Percentiles rank a stretch among this genome's conserved stretches.
These are phyloP conservation scores for Bellardia pandia DNA, from an alignment of 2,888 invertebrate species.

Conservation along the genomic window DNA sequence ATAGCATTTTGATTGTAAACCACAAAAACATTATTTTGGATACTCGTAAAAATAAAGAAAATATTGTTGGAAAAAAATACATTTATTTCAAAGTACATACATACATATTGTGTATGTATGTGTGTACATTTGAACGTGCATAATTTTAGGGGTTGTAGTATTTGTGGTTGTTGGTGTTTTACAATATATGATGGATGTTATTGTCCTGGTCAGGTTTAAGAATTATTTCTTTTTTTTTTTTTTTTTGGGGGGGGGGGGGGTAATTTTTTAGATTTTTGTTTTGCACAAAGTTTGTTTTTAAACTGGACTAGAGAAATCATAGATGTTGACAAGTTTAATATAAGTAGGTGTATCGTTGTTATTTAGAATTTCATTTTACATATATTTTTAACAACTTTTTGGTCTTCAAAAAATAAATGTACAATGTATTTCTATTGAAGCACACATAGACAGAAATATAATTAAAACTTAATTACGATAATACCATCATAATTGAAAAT, in stretches of 20 bases:
- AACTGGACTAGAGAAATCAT: background rate
- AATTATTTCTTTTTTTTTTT: background rate
- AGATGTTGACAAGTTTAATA: background rate
- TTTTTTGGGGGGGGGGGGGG: background rate
- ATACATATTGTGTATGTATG: no score
- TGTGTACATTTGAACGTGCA: background rate
- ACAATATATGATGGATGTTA: constrained; percentile 10
- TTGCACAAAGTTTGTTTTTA: background rate
- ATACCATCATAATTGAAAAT: no score
- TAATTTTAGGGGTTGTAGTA: constrained; percentile 51
- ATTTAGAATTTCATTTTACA: no score
- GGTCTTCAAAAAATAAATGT: no score
- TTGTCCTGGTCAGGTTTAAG: constrained; percentile 58
- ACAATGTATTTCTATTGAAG: no score
- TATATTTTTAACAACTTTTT: no score
- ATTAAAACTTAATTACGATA: no score
- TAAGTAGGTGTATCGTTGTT: no score
- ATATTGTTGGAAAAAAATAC: background rate
- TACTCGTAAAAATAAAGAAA: background rate
- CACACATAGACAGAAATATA: no score
- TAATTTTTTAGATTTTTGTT: background rate
- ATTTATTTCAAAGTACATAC: background rate
- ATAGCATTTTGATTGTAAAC: constrained; percentile 47
- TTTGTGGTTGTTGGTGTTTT: background rate
- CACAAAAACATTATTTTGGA: constrained; percentile 43